Base-by-base conservation (phyloP, 2,888 invertebrate species). In the Acanthosepion esculentum region DNA sequence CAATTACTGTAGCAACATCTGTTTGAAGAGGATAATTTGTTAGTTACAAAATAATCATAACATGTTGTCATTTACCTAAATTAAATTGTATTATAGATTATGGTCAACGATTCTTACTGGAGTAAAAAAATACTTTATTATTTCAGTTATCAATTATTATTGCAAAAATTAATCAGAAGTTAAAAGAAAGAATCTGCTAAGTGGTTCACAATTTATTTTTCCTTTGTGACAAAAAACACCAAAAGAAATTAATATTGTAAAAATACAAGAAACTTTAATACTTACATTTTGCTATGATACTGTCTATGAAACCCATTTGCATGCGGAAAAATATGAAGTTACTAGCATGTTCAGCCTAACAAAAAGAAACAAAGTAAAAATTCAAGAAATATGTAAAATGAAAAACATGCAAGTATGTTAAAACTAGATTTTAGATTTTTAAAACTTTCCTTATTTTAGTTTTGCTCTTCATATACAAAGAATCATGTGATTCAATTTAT, bases 1-100 rank as follows among this genome's bases (percentile, higher is more conserved):
- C 99, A 94, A 99, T 99, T 92, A 99, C 98, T n/a, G 99, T 99
- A 0, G 99, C 99, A 95, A 99, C 98, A 98, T 99, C 99, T 99
- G 97, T 18, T 98, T 95, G 4, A n/a, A 78, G 33, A 78, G 33
- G 12, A n/a, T 15, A n/a, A 78, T 78, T 18, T 33, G 33, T 78
- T 78, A 78, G 78, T 78, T 78, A n/a, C 78, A 78, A 78, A 78
- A 78, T 78, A 78, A 78, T 10, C 1, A 78, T 0, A 12, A 78
- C n/a, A 8, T 50, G 50, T 50, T 41, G 12, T 50, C 50, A 50
- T 50, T 50, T 50, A 50, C 50, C 50, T 50, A 50, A 50, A 50
- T 15, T 50, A 50, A 50, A 50, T 50, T 8, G 10, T 50, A 50
- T 50, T 12, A 50, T 50, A 50, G 10, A 50, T 50, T 50, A 50